A percentile compares a stretch with the other conserved stretches of the same genome.
Evolutionary conservation across 2,888 invertebrate species (phyloP).

Genomic region (Plebejus melissa): DNA sequence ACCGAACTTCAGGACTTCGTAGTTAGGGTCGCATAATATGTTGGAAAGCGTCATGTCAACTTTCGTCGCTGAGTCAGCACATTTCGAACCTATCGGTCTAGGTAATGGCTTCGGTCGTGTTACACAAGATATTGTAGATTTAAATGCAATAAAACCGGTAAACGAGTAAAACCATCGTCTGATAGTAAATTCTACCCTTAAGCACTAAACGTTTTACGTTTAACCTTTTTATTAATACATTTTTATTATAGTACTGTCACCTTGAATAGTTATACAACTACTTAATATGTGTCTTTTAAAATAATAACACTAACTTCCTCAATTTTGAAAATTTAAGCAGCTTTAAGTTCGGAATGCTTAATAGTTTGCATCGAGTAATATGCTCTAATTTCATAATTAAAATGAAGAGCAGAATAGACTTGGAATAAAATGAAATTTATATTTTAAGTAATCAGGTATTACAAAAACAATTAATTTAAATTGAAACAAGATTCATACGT

Average conservation of each 20-base stretch:
- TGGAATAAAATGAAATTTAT: no score
- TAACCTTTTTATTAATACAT: no score
- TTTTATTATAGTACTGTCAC: no score
- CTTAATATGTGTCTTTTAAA: neutral
- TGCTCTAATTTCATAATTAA: no score
- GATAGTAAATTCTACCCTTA: neutral
- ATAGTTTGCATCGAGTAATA: no score
- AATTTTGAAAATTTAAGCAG: no score
- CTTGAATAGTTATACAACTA: no score
- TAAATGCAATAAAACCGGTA: neutral
- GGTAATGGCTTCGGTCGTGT: neutral
- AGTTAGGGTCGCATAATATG: neutral
- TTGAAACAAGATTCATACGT: neutral
- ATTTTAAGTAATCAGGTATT: neutral
- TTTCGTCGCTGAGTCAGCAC: slow-evolving; percentile 6
- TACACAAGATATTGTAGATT: neutral
- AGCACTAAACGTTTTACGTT: neutral
- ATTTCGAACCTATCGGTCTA: slow-evolving; percentile 6
- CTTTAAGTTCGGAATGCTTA: no score
- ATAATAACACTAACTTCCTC: neutral
- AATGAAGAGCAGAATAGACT: no score
- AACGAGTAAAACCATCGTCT: neutral
- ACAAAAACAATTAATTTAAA: neutral
- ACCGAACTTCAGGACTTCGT: neutral
- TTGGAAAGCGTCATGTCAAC: slow-evolving; percentile 9